A percentile compares a stretch with the other conserved stretches of the same genome.
Conservation (phyloP, 2,888 invertebrate species). For the Acronicta aceris region DNA sequence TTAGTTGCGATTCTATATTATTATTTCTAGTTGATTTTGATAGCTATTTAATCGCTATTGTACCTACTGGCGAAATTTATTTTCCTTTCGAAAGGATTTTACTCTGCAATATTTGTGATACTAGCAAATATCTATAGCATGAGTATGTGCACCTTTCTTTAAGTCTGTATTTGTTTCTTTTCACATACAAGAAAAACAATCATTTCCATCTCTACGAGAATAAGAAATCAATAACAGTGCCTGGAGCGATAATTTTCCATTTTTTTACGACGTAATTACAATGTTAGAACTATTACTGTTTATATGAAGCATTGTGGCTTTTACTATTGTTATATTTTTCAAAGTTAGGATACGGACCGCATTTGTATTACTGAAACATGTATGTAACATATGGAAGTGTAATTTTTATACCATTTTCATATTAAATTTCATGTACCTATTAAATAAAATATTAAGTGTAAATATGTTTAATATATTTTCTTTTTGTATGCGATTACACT, state of each 20-base stretch:
- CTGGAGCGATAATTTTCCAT: constrained; percentile 80
- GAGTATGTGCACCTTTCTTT: constrained; percentile 76
- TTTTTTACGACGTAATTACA: constrained; percentile 76
- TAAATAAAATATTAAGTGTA: constrained; percentile 83
- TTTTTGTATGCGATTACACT: constrained; percentile 86
- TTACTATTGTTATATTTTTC: constrained; percentile 88
- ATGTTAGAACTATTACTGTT: constrained; percentile 77
- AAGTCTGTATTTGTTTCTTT: constrained; percentile 64
- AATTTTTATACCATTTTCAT: constrained; percentile 89
- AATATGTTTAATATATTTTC: constrained; percentile 86
- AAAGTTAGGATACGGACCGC: constrained; percentile 82
- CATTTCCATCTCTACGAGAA: constrained; percentile 56
- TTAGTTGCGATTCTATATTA: constrained; percentile 70
- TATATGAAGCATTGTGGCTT: constrained; percentile 83
- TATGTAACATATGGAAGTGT: constrained; percentile 86
- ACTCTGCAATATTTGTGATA: constrained; percentile 83
- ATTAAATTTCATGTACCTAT: constrained; percentile 87
- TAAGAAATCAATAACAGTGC: constrained; percentile 79
- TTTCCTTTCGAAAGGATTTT: constrained; percentile 71
- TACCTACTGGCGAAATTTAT: constrained; percentile 43
- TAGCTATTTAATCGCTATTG: constrained; percentile 49
- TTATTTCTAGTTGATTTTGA: constrained; percentile 61
- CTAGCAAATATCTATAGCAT: constrained; percentile 81
- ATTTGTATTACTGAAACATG: constrained; percentile 85
- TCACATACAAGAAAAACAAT: constrained; percentile 41